These are phyloP conservation scores for Fistularia tabacaria DNA, from an alignment of 2,797 vertebrate genomes.

Conservation along the genomic window DNA sequence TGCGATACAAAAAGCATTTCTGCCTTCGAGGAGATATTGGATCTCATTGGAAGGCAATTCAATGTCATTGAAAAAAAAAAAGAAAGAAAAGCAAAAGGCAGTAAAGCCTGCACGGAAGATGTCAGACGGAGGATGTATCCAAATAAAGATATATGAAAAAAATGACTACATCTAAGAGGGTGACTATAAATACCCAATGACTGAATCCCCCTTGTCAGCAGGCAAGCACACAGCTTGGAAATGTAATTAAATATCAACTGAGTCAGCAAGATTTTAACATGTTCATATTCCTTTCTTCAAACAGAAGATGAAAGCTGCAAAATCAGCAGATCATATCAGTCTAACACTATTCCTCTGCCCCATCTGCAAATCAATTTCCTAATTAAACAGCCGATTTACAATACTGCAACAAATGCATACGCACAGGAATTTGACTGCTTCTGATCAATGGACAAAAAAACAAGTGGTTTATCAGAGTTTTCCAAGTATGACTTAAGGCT, in stretches of 20 bases:
- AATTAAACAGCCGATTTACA: constrained; percentile 51
- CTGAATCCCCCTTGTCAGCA: constrained; percentile 56
- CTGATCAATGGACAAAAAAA: constrained; percentile 47
- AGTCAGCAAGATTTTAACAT: constrained; percentile 57
- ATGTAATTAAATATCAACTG: constrained; percentile 62
- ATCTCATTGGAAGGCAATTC: no score
- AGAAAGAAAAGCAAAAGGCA: neutral
- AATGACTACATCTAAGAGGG: constrained; percentile 25
- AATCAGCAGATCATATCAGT: constrained; percentile 22
- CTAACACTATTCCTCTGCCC: constrained; percentile 14
- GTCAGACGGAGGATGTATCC: no score
- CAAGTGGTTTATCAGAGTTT: constrained; percentile 44
- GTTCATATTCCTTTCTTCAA: constrained; percentile 37
- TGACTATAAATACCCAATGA: constrained; percentile 30
- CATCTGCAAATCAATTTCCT: constrained; percentile 50
- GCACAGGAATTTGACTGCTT: neutral
- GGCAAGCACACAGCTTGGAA: constrained; percentile 37
- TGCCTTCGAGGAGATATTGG: no score
- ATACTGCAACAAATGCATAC: constrained; percentile 32
- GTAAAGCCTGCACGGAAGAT: neutral
- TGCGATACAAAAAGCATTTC: constrained; percentile 45
- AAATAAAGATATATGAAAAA: constrained; percentile 2
- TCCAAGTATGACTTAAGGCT: constrained; percentile 28
- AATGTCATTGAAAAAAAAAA: neutral
- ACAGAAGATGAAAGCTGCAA: constrained; percentile 27